Conservation (phyloP, 2,113 vertebrate genomes). For the Spizaetus ornatus region DNA sequence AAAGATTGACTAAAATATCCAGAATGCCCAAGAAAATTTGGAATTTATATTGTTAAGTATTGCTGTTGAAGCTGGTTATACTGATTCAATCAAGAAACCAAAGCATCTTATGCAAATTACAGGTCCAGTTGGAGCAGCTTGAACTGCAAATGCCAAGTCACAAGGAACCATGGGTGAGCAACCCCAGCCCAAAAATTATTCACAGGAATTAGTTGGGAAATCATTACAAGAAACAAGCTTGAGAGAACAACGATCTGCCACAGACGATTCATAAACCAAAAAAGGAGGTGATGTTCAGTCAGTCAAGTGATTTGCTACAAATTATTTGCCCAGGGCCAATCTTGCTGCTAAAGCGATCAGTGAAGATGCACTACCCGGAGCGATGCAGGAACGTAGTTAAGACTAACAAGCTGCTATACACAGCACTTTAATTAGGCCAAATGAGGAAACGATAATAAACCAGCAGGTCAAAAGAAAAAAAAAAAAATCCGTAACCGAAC, state of each 20-base stretch:
- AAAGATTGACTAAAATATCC: not conserved
- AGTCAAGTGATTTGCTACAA: constrained; percentile 38
- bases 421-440: constrained; percentile 58
- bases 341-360: not conserved
- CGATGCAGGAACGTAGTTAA: not conserved
- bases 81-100: not conserved
- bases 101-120: not conserved
- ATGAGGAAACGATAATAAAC: constrained; percentile 29
- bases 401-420: constrained; percentile 47
- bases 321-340: constrained; percentile 16
- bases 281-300: not conserved
- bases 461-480: not conserved
- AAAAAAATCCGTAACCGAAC: not conserved
- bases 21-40: not conserved
- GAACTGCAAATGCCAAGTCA: not conserved
- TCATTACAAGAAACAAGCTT: not conserved
- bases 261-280: not conserved
- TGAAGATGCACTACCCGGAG: not conserved
- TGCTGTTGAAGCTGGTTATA: not conserved
- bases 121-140: not conserved
- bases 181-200: not conserved
- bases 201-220: not conserved
- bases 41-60: not conserved
- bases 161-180: not conserved
- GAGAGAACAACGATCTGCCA: not conserved